phyloP scores from a whole-genome alignment of 1,140 invertebrate genomes.

The Aphis gossypii region DNA sequence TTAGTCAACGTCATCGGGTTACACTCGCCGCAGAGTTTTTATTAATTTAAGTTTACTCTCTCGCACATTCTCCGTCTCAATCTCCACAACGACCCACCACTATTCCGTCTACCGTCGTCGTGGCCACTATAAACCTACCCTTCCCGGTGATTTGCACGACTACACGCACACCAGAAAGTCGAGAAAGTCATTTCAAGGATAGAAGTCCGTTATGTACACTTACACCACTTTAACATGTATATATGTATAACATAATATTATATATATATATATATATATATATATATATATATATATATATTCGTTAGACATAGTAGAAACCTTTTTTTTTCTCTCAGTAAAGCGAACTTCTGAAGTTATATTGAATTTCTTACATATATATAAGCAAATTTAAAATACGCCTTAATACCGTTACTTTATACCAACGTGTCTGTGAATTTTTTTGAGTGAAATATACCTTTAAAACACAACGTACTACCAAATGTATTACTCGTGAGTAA shows the following conservation, averaged over 20 bases:
- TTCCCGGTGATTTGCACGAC: neutral
- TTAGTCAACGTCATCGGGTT: conserved; percentile 45
- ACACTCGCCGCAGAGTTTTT: conserved; percentile 23
- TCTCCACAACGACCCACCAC: neutral
- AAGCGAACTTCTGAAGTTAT: neutral
- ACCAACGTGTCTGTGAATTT: neutral
- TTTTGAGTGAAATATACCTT: neutral
- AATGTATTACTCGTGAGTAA: neutral
- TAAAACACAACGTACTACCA: neutral
- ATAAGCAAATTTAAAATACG: neutral
- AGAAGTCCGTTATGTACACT: neutral
- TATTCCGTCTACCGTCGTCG: neutral
- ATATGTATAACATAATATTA: too few relatives aligned
- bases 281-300: neutral
- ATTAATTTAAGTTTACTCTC: conserved; percentile 50
- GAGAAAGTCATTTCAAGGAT: neutral
- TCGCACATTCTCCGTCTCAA: neutral
- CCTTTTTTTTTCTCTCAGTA: neutral
- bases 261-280: neutral
- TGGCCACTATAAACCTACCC: neutral
- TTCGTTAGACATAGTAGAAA: neutral
- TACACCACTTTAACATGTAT: neutral
- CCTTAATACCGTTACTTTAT: neutral
- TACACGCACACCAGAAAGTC: neutral
- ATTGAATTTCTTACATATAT: neutral